These are phyloP conservation scores for Monomorium pharaonis DNA, from an alignment of 1,140 invertebrate species.

Conservation along the genomic window DNA sequence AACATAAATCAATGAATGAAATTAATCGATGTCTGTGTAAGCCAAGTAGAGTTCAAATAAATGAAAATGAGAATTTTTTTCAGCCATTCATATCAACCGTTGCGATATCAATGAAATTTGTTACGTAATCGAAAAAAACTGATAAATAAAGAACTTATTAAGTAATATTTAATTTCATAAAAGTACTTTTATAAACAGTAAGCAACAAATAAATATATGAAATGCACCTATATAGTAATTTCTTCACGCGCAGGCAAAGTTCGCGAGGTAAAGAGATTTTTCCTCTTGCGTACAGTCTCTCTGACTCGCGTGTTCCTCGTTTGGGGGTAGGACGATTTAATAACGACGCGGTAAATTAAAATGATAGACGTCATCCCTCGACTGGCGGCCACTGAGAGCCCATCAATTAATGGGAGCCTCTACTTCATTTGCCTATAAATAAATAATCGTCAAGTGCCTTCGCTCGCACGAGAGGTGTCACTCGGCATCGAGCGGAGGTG, in stretches of 20 bases:
- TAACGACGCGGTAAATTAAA: slow-evolving; percentile 83
- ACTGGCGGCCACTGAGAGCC: slow-evolving; percentile 82
- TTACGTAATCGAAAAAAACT: neutral
- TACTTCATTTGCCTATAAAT: slow-evolving; percentile 83
- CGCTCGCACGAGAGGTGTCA: slow-evolving; percentile 70
- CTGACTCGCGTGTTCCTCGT: slow-evolving; percentile 59
- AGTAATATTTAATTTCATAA: neutral
- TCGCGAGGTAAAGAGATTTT: slow-evolving; percentile 45
- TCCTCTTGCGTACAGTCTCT: slow-evolving; percentile 57
- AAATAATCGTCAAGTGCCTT: slow-evolving; percentile 80
- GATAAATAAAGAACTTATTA: neutral
- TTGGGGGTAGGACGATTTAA: slow-evolving; percentile 75
- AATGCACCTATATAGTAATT: slow-evolving; percentile 13
- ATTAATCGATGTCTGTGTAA: neutral
- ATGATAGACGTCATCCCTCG: slow-evolving; percentile 83
- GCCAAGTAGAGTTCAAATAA: neutral
- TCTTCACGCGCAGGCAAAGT: neutral
- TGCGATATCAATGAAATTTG: neutral
- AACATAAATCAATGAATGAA: slow-evolving; percentile 50
- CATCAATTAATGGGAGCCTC: slow-evolving; percentile 83
- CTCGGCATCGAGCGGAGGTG: slow-evolving; percentile 65
- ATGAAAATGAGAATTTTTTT: neutral
- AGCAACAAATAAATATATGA: neutral
- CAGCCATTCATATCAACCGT: neutral
- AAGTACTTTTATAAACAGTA: neutral